Evolutionary conservation across 2,797 vertebrate species (phyloP).

Genomic region (Hydrocynus forskahlii): DNA sequence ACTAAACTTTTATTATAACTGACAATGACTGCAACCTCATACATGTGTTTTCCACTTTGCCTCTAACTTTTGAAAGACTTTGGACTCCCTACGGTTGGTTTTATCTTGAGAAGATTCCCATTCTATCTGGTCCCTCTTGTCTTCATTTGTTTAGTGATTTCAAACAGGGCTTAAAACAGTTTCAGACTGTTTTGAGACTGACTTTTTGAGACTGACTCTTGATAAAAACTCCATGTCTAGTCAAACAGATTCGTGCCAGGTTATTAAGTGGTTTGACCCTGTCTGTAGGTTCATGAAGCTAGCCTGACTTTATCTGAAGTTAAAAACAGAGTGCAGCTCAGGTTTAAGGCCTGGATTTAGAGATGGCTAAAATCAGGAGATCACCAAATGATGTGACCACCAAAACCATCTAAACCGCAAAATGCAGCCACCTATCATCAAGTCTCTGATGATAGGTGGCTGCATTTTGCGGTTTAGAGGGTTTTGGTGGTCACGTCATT

Average conservation of each 20-base stretch:
- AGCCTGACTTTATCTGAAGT: conserved; percentile 20
- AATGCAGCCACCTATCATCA: conserved; percentile 29
- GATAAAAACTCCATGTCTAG: conserved; percentile 43
- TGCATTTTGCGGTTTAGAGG: conserved; percentile 26
- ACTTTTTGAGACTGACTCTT: conserved; percentile 27
- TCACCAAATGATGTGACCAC: conserved; percentile 30
- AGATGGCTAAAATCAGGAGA: conserved; percentile 29
- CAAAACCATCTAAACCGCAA: conserved; percentile 38
- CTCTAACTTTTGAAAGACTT: conserved; percentile 41
- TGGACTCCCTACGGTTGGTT: conserved; percentile 21
- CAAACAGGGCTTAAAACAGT: conserved; percentile 54
- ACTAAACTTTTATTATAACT: not conserved
- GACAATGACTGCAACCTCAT: not conserved
- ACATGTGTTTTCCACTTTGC: conserved; percentile 43
- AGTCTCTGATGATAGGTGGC: conserved; percentile 36
- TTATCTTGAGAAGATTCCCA: conserved; percentile 42
- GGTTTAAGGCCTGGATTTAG: conserved; percentile 37
- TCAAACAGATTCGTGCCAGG: conserved; percentile 42
- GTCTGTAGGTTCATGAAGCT: conserved; percentile 26
- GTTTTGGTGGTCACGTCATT: conserved; percentile 37
- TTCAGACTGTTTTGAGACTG: conserved; percentile 33
- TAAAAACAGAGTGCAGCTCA: not conserved
- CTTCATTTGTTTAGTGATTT: conserved; percentile 52
- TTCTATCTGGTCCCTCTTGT: conserved; percentile 49
- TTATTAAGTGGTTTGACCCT: conserved; percentile 32